Evolutionary conservation across 2,113 vertebrate species (phyloP).

Genomic region (Saguinus imperator): DNA sequence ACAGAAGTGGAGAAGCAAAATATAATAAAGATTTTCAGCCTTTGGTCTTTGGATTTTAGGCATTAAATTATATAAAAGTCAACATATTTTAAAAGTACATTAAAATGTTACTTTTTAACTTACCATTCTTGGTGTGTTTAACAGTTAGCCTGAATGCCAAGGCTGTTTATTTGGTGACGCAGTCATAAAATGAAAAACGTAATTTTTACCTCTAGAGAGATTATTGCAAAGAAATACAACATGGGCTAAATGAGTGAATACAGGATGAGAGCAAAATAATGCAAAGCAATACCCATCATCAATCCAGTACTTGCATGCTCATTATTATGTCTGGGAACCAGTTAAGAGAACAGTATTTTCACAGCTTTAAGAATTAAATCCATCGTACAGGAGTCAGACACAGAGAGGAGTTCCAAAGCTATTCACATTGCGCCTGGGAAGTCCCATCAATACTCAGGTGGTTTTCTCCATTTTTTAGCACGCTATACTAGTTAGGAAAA

Average conservation of each 20-base stretch:
- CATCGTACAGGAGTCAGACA: background rate
- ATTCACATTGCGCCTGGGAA: background rate
- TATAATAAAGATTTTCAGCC: background rate
- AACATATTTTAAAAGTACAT: constrained; percentile 22
- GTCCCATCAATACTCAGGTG: background rate
- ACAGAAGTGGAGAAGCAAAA: constrained; percentile 8
- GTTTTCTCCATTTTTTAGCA: background rate
- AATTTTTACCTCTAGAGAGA: background rate
- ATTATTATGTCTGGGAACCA: background rate
- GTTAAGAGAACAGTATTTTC: background rate
- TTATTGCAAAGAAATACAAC: background rate
- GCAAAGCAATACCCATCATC: background rate
- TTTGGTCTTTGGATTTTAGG: background rate
- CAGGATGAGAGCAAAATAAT: background rate
- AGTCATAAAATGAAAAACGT: background rate
- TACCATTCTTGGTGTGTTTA: background rate
- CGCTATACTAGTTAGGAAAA: no score
- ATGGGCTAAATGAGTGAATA: background rate
- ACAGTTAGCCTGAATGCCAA: background rate
- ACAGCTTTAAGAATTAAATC: background rate
- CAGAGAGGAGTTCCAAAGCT: background rate
- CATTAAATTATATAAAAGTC: background rate
- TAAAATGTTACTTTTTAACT: constrained; percentile 13
- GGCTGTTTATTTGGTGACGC: background rate
- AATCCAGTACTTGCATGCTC: background rate